phyloP scores from a whole-genome alignment of 2,113 vertebrate species.

The Capra hircus region DNA sequence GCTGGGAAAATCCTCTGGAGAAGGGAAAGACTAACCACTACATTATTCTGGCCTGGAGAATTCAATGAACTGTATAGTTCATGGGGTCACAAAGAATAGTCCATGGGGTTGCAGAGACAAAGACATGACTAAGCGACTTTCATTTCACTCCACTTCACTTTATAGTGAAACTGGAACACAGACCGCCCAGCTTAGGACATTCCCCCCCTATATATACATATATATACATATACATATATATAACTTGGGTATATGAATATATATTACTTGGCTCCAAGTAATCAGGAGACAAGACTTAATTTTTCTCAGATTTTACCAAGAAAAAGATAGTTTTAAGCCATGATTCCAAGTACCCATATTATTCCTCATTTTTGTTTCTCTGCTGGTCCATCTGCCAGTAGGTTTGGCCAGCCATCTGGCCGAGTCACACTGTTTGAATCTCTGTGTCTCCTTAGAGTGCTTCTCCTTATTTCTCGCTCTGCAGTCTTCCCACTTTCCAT shows the following conservation, averaged over 20 bases:
- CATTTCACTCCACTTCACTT: neutral
- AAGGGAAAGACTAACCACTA: neutral
- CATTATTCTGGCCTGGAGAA: neutral
- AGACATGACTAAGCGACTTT: accelerated
- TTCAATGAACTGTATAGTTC: neutral
- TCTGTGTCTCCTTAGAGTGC: neutral
- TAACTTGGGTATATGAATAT: neutral
- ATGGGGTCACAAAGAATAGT: neutral
- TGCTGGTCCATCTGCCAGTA: neutral
- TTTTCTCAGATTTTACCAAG: neutral
- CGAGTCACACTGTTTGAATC: neutral
- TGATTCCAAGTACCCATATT: neutral
- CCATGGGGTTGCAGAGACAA: neutral
- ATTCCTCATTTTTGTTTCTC: neutral
- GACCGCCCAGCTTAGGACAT: neutral
- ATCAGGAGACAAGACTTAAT: neutral
- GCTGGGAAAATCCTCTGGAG: neutral
- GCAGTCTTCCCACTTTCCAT: neutral
- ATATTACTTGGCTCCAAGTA: neutral
- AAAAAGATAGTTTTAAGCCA: neutral
- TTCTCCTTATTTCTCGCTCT: neutral
- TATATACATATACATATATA: neutral
- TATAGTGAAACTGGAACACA: neutral
- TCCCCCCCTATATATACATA: accelerated
- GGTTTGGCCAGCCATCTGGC: conserved; percentile 16